Conservation (phyloP, 1,140 invertebrate species). For the Helicoverpa armigera region DNA sequence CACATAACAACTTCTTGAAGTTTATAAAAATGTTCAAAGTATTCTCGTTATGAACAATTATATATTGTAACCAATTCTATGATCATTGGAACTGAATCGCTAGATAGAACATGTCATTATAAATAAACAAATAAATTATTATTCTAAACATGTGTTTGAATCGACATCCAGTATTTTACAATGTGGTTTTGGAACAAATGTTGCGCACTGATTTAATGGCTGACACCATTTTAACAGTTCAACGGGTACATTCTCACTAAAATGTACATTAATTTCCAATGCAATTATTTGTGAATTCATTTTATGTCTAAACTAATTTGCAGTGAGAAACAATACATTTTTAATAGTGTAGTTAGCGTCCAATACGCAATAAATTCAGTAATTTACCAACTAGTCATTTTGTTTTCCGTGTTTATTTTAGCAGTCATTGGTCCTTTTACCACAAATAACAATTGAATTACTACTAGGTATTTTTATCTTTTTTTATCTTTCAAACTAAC, state of each 20-base stretch:
- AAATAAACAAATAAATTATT: slow-evolving; percentile 38
- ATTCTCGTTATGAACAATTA: background rate
- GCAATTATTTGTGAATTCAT: background rate
- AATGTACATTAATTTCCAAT: background rate
- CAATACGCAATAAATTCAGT: no score
- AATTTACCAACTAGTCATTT: no score
- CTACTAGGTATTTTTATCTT: no score
- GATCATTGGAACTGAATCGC: slow-evolving; percentile 32
- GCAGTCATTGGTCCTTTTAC: no score
- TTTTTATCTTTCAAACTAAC: no score
- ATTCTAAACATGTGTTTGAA: slow-evolving; percentile 34
- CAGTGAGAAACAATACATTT: no score
- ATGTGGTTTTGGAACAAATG: no score
- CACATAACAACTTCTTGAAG: background rate
- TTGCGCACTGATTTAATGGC: background rate
- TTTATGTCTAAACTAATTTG: background rate
- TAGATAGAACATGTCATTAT: slow-evolving; percentile 37
- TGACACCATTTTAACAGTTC: slow-evolving; percentile 8
- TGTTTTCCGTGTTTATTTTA: no score
- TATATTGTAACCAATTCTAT: slow-evolving; percentile 21
- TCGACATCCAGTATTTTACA: background rate
- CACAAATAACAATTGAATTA: no score
- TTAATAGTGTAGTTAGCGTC: no score
- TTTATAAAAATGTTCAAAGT: background rate
- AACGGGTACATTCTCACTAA: background rate